Evolutionary conservation across 2,113 vertebrate genomes (phyloP).

Genomic region (Pelvicachromis taeniatus): DNA sequence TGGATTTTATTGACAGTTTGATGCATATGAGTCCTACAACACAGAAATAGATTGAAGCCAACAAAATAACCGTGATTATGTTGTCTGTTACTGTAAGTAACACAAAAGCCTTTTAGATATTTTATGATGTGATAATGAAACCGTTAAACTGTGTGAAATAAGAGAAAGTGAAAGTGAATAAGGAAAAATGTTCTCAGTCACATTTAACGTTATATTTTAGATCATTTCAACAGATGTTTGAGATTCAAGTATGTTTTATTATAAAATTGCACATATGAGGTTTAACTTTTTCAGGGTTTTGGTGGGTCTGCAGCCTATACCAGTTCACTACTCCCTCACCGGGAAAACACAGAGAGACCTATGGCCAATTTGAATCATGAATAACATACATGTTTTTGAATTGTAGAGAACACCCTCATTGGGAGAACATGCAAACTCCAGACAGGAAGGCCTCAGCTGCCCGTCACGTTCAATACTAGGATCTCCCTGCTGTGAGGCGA

Average conservation of each 20-base stretch:
- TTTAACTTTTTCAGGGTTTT: background rate
- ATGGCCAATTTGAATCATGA: accelerated
- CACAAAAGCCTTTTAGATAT: accelerated
- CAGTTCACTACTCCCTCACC: background rate
- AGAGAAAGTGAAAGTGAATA: background rate
- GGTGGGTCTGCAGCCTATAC: background rate
- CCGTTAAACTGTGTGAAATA: background rate
- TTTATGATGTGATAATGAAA: background rate
- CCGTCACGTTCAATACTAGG: no score
- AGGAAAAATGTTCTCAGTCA: background rate
- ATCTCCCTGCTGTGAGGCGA: no score
- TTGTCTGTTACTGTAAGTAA: background rate
- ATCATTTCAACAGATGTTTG: background rate
- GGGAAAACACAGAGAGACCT: background rate
- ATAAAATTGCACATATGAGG: background rate
- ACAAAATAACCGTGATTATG: background rate
- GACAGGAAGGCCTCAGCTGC: no score
- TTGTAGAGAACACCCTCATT: background rate
- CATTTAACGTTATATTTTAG: background rate
- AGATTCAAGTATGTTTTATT: background rate
- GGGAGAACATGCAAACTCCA: background rate
- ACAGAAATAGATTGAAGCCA: background rate
- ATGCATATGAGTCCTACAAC: background rate
- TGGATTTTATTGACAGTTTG: background rate
- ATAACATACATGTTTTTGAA: background rate